Evolutionary conservation across 2,113 vertebrate species (phyloP).

Genomic region (Oxygymnocypris stewartii): DNA sequence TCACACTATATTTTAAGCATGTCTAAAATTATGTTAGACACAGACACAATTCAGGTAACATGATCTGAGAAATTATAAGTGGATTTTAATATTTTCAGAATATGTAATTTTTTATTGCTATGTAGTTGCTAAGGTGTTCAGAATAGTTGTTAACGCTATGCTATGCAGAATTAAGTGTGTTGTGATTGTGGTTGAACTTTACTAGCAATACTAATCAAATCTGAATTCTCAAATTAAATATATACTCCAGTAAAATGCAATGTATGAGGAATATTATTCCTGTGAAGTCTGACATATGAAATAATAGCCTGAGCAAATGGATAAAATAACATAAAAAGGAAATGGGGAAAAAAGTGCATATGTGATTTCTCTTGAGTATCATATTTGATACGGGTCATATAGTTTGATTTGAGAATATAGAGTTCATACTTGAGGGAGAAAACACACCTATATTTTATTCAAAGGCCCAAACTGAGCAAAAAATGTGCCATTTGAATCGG

Average conservation of each 20-base stretch:
- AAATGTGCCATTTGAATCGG: neutral
- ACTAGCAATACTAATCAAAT: neutral
- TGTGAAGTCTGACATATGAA: neutral
- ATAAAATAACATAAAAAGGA: neutral
- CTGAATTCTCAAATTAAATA: neutral
- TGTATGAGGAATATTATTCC: neutral
- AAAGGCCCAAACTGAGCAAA: too few species aligned
- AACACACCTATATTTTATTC: neutral
- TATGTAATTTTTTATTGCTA: neutral
- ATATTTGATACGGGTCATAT: neutral
- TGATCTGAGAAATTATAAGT: slow-evolving; percentile 13
- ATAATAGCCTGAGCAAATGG: neutral
- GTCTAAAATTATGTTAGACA: neutral
- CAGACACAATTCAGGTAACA: neutral
- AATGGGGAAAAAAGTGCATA: neutral
- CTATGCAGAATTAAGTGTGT: neutral
- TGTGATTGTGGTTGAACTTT: neutral
- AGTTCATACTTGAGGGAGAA: neutral
- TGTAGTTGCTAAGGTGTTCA: neutral
- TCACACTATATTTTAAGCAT: slow-evolving; percentile 16
- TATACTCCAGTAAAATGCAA: neutral
- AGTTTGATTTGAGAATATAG: neutral
- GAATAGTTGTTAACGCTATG: neutral
- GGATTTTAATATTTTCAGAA: neutral
- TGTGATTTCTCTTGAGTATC: neutral